phyloP scores from a whole-genome alignment of 2,113 vertebrate genomes.

The Brienomyrus longianalis region DNA sequence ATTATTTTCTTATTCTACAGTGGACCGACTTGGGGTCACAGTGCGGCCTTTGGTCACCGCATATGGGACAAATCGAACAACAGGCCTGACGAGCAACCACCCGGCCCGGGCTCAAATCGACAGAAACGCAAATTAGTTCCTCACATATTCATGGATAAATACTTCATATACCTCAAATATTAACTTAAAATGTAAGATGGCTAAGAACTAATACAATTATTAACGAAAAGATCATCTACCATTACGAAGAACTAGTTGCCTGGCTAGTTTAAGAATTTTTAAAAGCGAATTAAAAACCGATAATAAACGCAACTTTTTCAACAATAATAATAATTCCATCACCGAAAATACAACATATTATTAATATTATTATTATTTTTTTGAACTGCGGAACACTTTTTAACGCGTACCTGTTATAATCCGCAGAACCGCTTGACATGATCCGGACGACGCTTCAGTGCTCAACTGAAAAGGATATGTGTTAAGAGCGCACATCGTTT shows the following conservation, averaged over 20 bases:
- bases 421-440: conserved; percentile 93
- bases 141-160: background rate
- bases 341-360: background rate
- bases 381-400: background rate
- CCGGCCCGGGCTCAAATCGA: background rate
- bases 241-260: background rate
- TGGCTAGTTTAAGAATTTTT: background rate
- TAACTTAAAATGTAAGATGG: background rate
- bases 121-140: background rate
- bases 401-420: conserved; percentile 83
- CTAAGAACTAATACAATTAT: background rate
- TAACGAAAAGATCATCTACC: too few species aligned
- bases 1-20: background rate
- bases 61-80: background rate
- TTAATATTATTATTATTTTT: background rate
- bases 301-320: background rate
- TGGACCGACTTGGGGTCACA: background rate
- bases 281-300: background rate
- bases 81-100: background rate
- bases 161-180: background rate
- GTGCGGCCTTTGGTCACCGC: background rate
- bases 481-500: conserved; percentile 55
- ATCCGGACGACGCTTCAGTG: conserved; percentile 64
- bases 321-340: background rate
- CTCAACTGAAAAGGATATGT: conserved; percentile 82